phyloP scores from a whole-genome alignment of 2,888 invertebrate species.

The Drosophila fungiperda region DNA sequence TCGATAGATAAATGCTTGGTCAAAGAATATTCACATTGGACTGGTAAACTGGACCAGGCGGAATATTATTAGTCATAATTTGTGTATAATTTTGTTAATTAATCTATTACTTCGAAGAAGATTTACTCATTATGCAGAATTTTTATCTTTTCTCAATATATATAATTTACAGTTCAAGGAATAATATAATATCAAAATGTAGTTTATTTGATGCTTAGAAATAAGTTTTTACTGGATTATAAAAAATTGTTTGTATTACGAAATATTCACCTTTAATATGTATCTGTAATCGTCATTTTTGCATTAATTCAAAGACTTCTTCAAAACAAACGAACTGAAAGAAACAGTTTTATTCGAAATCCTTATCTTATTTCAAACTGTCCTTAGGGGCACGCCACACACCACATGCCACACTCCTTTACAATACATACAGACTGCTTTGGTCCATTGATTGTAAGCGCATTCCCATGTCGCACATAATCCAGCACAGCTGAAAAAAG shows the following conservation, averaged over 20 bases:
- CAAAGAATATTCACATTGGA: background rate
- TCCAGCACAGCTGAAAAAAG: conserved; percentile 48
- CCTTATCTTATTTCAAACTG: conserved; percentile 12
- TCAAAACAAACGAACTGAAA: background rate
- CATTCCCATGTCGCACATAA: conserved; percentile 60
- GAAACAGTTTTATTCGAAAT: conserved; percentile 11
- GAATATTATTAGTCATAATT: background rate
- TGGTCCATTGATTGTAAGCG: conserved; percentile 46
- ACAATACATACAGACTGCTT: conserved; percentile 5
- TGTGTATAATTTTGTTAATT: background rate
- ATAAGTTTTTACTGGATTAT: background rate
- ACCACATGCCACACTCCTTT: conserved; percentile 4
- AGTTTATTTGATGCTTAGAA: background rate
- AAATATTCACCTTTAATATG: background rate
- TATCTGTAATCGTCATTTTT: background rate
- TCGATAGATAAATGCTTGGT: conserved; percentile 12
- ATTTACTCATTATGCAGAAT: background rate
- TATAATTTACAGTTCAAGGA: background rate
- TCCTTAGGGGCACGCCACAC: conserved; percentile 12
- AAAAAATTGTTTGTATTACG: background rate
- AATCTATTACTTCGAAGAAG: background rate
- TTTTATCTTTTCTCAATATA: background rate
- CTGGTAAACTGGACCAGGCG: too few species aligned
- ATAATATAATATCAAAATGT: background rate
- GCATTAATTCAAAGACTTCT: background rate